Evolutionary conservation across 2,888 invertebrate genomes (phyloP).

Genomic region (Tanaodytes sp.): DNA sequence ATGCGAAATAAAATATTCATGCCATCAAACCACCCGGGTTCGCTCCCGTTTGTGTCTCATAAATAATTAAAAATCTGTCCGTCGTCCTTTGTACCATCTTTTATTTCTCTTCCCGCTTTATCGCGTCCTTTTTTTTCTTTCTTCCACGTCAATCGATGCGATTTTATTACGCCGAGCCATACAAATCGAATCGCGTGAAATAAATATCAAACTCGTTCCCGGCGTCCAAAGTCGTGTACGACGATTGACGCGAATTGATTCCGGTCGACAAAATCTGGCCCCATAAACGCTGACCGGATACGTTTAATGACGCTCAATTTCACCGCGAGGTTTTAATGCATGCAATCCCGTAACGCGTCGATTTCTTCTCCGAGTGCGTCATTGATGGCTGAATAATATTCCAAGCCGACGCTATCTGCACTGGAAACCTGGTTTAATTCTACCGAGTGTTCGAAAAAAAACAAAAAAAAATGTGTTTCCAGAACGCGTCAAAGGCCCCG

Average conservation of each 20-base stretch:
- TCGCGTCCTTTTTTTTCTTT: too few relatives aligned
- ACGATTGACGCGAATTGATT: slow-evolving; percentile 30
- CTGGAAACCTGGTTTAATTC: slow-evolving; percentile 49
- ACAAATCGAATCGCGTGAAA: not conserved
- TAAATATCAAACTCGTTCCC: not conserved
- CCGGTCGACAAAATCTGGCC: slow-evolving; percentile 40
- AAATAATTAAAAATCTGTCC: too few relatives aligned
- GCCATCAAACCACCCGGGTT: too few relatives aligned
- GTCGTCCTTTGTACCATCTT: too few relatives aligned
- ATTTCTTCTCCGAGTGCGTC: slow-evolving; percentile 28
- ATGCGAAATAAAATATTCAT: too few relatives aligned
- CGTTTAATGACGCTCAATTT: slow-evolving; percentile 45
- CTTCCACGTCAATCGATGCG: too few relatives aligned
- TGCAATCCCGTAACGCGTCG: slow-evolving; percentile 17
- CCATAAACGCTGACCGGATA: slow-evolving; percentile 39
- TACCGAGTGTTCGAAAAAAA: slow-evolving; percentile 32
- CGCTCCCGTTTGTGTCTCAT: too few relatives aligned
- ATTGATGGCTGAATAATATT: slow-evolving; percentile 26
- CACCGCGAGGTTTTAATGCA: slow-evolving; percentile 17
- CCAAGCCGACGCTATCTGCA: slow-evolving; percentile 26
- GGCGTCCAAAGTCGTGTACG: not conserved
- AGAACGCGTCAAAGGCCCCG: slow-evolving; percentile 38
- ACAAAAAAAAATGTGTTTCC: too few relatives aligned
- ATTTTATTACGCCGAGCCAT: too few relatives aligned
- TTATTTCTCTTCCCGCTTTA: too few relatives aligned